phyloP scores from a whole-genome alignment of 2,797 vertebrate species.

The Picus viridis region DNA sequence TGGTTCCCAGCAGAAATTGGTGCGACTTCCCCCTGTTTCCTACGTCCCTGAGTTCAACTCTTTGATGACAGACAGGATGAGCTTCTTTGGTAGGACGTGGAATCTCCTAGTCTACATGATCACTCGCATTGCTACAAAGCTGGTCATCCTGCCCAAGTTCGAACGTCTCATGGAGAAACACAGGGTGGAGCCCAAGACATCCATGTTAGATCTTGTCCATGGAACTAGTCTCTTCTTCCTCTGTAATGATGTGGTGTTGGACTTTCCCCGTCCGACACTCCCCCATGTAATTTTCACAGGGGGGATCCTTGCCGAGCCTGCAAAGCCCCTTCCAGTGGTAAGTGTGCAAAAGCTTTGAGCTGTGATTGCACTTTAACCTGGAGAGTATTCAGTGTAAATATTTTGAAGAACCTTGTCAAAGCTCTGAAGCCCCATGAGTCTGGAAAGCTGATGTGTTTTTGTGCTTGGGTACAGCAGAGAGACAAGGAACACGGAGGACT shows the following conservation, averaged over 20 bases:
- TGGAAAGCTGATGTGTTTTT: not conserved
- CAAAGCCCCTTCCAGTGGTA: constrained; percentile 68
- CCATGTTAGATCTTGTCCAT: constrained; percentile 69
- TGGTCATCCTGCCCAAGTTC: constrained; percentile 70
- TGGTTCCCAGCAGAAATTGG: constrained; percentile 76
- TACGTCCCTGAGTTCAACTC: constrained; percentile 80
- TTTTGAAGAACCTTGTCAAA: not conserved
- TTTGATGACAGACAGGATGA: constrained; percentile 74
- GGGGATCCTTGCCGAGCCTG: constrained; percentile 66
- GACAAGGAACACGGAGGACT: not conserved
- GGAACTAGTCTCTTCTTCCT: constrained; percentile 72
- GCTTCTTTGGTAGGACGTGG: constrained; percentile 69
- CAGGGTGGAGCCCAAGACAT: constrained; percentile 25
- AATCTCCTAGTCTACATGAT: constrained; percentile 71
- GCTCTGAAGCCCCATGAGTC: not conserved
- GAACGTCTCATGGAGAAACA: constrained; percentile 70
- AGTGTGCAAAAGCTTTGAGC: constrained; percentile 8
- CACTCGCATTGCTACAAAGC: constrained; percentile 60
- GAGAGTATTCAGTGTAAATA: not conserved
- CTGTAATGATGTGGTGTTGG: constrained; percentile 69
- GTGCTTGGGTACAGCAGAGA: not conserved
- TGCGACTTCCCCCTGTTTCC: constrained; percentile 66
- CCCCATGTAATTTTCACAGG: constrained; percentile 72
- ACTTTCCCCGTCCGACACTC: constrained; percentile 70
- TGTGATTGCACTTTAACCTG: not conserved